These are phyloP conservation scores for Yponomeuta cagnagella DNA, from an alignment of 2,888 invertebrate genomes.

Conservation along the genomic window DNA sequence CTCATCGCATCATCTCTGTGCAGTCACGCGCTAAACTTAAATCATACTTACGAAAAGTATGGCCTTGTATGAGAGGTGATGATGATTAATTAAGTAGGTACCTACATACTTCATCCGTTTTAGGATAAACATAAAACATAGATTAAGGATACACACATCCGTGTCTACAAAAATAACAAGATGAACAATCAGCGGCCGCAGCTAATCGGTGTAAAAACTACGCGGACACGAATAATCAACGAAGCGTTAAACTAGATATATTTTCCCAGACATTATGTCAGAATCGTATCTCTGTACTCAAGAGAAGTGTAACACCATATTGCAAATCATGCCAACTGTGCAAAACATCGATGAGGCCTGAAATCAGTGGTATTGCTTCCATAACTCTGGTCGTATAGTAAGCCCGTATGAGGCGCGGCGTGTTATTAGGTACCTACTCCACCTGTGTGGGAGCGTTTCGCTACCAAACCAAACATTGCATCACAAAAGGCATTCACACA, in stretches of 20 bases:
- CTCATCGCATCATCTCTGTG: not conserved
- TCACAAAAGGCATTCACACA: constrained; percentile 14
- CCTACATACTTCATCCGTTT: not conserved
- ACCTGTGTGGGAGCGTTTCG: constrained; percentile 12
- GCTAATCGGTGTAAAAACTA: not conserved
- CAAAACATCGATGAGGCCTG: not conserved
- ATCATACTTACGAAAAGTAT: not conserved
- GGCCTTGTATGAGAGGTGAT: not conserved
- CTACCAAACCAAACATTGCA: constrained; percentile 8
- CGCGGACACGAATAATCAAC: constrained; percentile 10
- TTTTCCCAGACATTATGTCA: too few species aligned
- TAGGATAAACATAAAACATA: not conserved
- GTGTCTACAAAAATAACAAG: not conserved
- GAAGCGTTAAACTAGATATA: not conserved
- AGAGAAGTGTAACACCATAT: not conserved
- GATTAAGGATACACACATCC: not conserved
- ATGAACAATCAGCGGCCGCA: not conserved
- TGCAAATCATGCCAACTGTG: not conserved
- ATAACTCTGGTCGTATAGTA: not conserved
- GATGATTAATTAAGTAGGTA: not conserved
- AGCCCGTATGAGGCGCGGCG: constrained; percentile 14
- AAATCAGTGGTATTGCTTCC: not conserved
- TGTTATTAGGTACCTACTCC: constrained; percentile 1
- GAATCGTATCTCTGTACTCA: not conserved
- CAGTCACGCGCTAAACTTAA: not conserved